Base-by-base conservation (phyloP, 2,888 invertebrate species). In the Leptinotarsa juncta region DNA sequence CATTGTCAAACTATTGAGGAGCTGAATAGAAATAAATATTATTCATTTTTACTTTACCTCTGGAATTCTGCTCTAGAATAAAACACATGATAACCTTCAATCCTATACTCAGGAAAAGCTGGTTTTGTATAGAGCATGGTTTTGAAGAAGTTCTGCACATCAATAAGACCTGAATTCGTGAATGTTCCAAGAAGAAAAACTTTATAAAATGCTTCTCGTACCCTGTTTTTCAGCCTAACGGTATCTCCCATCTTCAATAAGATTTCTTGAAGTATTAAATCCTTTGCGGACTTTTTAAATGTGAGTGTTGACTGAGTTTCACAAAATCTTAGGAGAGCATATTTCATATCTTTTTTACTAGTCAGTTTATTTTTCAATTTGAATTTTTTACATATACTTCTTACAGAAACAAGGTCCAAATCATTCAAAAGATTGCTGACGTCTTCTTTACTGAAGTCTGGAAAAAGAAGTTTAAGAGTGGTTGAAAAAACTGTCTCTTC, bases 121-220 rank as follows among this genome's bases (percentile, higher is more conserved):
- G 82, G 71, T n/a, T 78, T 76, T n/a, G 73, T 68, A 71, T 80
- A 68, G 16, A 77, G 70, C 26, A 82, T 77, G 68, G 75, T 73
- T 7, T 74, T 76, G 67, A 86, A 82, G 73, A 80, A 84, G 32
- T 83, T 83, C 32, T 80, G 77, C 12, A 82, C 78, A 60, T 82
- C 80, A 5, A 75, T 57, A 65, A 84, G 80, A 26, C 79, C 78
- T 2, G 77, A 70, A 73, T 84, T 85, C 26, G 83, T 81, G 67
- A 84, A 85, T 42, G 84, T 83, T 67, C 82, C 85, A 57, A 86
- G 75, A 18, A 85, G 62, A 79, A 82, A 86, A 14, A 81, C 67
- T 71, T 83, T 81, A 71, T 81, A 75, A 48, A 87, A 81, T 12
- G 81, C 74, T 12, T 82, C 76, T 57, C 73, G 72, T 18, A 84